Evolutionary conservation across 2,888 invertebrate species (phyloP), one percentile per base, ranked within the genome.

Genomic region (Cephus sareptanus): DNA sequence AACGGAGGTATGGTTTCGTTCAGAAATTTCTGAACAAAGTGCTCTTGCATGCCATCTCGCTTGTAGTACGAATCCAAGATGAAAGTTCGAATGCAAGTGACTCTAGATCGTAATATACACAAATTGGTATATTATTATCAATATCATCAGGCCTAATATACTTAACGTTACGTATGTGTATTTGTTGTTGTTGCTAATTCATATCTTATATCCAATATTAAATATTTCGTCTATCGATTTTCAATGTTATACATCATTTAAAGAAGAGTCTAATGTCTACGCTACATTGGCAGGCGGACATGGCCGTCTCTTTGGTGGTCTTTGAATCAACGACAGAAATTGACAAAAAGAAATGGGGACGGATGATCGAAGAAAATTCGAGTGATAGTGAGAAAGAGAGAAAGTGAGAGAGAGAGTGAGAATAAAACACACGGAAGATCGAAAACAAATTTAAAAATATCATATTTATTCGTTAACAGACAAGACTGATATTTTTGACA

Each of bases 111-210:
- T 78, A 78, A 75, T 78, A 78, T 78, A 78, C 81, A 82, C 82
- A 56, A 56, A 82, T 85, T 81, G 85, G 80, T 84, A 83, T 84
- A 85, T 87, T 85, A 87, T 87, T 85, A 87, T 87, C 85, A 86
- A 89, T 88, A 88, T 89, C 86, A 88, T 90, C 89, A 86, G 90
- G 90, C 90, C 90, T 90, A 90, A 90, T 90, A 89, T 90, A 89
- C 89, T 90, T 90, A 89, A 88, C 87, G 90, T 90, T 90, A 87
- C 83, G 83, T 87, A 88, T 85, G 86, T 90, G 87, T 89, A 89
- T 86, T 87, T 90, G 87, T 90, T 90, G 90, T 89, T 90, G 88
- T 88, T 89, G 86, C 82, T 84, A 83, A 88, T 87, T 89, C 88
- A 88, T 88, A 87, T 89, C 88, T 87, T 87, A 85, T 83, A 79